Base-by-base conservation (phyloP, 1,140 invertebrate genomes). In the Andrena cerasifolii region DNA sequence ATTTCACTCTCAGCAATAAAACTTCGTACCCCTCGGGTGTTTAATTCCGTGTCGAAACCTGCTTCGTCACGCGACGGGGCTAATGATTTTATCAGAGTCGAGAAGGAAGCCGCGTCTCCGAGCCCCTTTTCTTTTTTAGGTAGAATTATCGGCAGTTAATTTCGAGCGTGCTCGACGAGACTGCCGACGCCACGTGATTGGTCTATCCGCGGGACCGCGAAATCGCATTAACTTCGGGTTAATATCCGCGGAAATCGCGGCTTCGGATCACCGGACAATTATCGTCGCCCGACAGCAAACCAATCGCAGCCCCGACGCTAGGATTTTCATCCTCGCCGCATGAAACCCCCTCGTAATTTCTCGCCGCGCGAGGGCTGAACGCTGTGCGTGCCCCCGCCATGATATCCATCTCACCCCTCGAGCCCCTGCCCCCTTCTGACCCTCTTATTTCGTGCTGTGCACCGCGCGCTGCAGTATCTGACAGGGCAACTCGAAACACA, bases 171-270 rank as follows among this genome's bases (percentile, higher is more conserved):
- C 10, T 0, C 21, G 28, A 45, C 63, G 49, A 36, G 14, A 26
- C 31, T 21, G 21, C 28, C 58, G 43, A n/a, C 6, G 73, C n/a
- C 70, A 31, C 51, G 53, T 51, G 78, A 80, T 76, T 67, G 71
- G 65, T 54, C 74, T 45, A 59, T 70, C 65, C 63, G n/a, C 28
- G 31, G 21, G 36, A 53, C 26, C 58, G 53, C 63, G 49, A 80
- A 76, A 82, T 80, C 72, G 71, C 59, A 75, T 79, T 79, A 79
- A 79, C 78, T 74, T 79, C 53, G 78, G 72, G 78, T 79, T 79
- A 79, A 79, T 74, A 79, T 79, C 78, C 71, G 72, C 71, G 72
- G 72, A 66, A 79, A 75, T 74, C 71, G 77, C 62, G 61, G 71
- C 40, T 31, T 61, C 71, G 72, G 78, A 79, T 79, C 78, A 67